Evolutionary conservation across 2,797 vertebrate genomes (phyloP).

Genomic region (Eospalax fontanierii): DNA sequence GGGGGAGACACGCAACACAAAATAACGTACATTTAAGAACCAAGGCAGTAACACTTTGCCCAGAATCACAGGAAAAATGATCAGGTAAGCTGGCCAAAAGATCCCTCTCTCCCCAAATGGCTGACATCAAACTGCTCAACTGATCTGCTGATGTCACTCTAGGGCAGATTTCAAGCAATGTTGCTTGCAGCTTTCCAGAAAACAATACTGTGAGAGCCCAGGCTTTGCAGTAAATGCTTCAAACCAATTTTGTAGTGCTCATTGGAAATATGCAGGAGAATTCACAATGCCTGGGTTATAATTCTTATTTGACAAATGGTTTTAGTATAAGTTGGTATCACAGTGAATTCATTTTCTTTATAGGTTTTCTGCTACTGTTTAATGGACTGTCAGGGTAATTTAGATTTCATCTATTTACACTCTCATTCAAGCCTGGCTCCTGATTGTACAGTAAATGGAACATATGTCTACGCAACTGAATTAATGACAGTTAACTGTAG

Average conservation of each 20-base stretch:
- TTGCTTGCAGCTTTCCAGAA: slow-evolving; percentile 84
- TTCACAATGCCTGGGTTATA: slow-evolving; percentile 74
- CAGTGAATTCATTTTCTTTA: slow-evolving; percentile 90
- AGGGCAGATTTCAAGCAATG: slow-evolving; percentile 82
- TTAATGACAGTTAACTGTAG: slow-evolving; percentile 92
- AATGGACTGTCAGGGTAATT: slow-evolving; percentile 92
- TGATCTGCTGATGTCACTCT: slow-evolving; percentile 79
- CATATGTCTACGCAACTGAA: slow-evolving; percentile 91
- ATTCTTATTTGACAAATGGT: slow-evolving; percentile 88
- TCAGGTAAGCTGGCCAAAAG: slow-evolving; percentile 66
- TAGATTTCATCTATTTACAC: slow-evolving; percentile 92
- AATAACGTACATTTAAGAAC: neutral
- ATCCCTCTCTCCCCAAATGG: slow-evolving; percentile 60
- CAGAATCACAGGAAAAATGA: neutral
- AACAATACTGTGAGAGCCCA: slow-evolving; percentile 71
- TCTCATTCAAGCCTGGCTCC: slow-evolving; percentile 90
- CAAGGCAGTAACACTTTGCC: neutral
- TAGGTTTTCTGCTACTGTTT: slow-evolving; percentile 89
- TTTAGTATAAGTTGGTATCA: slow-evolving; percentile 90
- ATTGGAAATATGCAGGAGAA: slow-evolving; percentile 84
- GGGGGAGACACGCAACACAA: accelerated
- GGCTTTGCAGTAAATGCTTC: slow-evolving; percentile 82
- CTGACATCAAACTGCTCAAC: slow-evolving; percentile 83
- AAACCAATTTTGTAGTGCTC: slow-evolving; percentile 84
- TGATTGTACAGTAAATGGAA: slow-evolving; percentile 91